Conservation (phyloP, 1,140 invertebrate genomes). For the Neotoxoptera formosana region DNA sequence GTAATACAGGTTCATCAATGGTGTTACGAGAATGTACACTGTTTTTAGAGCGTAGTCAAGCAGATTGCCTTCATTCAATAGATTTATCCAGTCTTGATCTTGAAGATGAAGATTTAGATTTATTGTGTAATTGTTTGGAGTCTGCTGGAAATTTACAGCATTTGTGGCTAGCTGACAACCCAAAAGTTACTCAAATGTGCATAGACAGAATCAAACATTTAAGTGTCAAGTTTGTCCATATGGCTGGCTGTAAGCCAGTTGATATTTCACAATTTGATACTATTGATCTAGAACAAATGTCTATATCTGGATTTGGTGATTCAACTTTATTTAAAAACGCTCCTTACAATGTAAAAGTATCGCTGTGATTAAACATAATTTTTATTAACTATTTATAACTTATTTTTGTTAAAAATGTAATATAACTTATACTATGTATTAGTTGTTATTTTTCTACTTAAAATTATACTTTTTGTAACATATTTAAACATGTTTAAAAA, state of each 20-base stretch:
- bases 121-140: conserved; percentile 49
- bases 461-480: background rate
- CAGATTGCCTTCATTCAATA: conserved; percentile 39
- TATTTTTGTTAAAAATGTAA: conserved; percentile 21
- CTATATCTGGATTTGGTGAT: conserved; percentile 30
- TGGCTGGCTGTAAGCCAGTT: conserved; percentile 44
- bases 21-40: conserved; percentile 55
- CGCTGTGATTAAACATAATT: conserved; percentile 37
- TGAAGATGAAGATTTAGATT: conserved; percentile 57
- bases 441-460: conserved; percentile 23
- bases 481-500: background rate
- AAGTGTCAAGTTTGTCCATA: conserved; percentile 43
- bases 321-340: conserved; percentile 53
- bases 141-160: conserved; percentile 48
- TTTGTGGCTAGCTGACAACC: conserved; percentile 39
- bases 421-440: background rate
- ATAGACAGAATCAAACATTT: conserved; percentile 55
- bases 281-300: conserved; percentile 27
- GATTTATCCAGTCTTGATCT: conserved; percentile 56
- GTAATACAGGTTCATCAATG: conserved; percentile 48
- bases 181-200: conserved; percentile 41
- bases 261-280: conserved; percentile 28
- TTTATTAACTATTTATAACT: conserved; percentile 22
- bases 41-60: conserved; percentile 57
- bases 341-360: conserved; percentile 54